Conservation (phyloP, 2,113 vertebrate genomes). For the Morone chrysops region DNA sequence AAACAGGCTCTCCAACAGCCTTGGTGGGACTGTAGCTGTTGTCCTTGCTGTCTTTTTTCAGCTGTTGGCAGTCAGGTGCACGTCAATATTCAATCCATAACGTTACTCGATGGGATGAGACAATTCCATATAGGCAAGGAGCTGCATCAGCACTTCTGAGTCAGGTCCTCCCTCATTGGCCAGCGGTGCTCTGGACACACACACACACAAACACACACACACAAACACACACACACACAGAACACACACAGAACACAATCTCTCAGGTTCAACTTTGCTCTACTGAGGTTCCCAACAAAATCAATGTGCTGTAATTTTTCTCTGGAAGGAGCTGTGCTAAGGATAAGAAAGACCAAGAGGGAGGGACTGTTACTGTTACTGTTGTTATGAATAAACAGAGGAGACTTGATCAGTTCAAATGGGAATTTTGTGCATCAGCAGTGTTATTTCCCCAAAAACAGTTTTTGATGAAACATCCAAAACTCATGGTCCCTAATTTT, state of each 20-base stretch:
- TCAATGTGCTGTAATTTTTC: conserved; percentile 68
- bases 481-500: background rate
- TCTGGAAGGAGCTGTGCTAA: conserved; percentile 1
- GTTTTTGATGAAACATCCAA: background rate
- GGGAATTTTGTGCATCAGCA: no score
- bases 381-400: background rate
- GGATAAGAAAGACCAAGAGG: background rate
- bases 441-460: no score
- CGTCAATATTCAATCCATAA: conserved; percentile 8
- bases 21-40: background rate
- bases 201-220: background rate
- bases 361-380: background rate
- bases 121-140: conserved; percentile 8
- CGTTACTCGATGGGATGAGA: conserved; percentile 8
- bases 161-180: background rate
- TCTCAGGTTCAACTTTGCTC: background rate
- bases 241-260: background rate
- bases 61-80: background rate
- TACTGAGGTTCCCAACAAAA: conserved; percentile 42
- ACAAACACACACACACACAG: no score
- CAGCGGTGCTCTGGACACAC: background rate
- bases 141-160: conserved; percentile 12
- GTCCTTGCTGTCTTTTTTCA: background rate
- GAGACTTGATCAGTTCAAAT: background rate
- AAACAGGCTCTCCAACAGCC: background rate